A percentile compares a stretch with the other conserved stretches of the same genome.
Conservation (phyloP, 2,113 vertebrate genomes). For the Tylochromis polylepis region DNA sequence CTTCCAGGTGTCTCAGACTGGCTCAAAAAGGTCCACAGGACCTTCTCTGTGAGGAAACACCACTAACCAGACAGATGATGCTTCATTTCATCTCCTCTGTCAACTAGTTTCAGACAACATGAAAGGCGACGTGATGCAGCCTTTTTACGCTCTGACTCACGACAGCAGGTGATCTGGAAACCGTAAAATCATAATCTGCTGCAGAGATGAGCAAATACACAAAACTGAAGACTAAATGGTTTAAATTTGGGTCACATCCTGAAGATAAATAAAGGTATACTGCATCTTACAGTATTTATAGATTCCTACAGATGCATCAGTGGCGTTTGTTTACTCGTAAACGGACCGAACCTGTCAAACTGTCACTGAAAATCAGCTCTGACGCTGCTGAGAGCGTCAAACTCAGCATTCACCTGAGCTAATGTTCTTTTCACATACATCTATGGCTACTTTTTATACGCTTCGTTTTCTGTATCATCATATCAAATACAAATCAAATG, state of each 20-base stretch:
- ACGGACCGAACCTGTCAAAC: neutral
- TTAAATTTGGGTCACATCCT: neutral
- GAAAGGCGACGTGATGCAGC: neutral
- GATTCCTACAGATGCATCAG: neutral
- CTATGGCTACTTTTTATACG: neutral
- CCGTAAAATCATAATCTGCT: neutral
- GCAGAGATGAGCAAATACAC: neutral
- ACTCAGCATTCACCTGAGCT: neutral
- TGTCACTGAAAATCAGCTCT: neutral
- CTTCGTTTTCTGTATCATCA: fast-evolving
- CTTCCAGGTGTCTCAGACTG: neutral
- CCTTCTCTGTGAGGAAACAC: neutral
- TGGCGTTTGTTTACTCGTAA: neutral
- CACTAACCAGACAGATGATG: neutral
- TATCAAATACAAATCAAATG: neutral
- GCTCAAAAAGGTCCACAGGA: fast-evolving
- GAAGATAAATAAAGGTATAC: neutral
- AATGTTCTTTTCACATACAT: neutral
- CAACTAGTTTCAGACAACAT: neutral
- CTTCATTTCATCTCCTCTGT: neutral
- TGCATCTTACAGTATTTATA: neutral
- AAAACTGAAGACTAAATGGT: neutral
- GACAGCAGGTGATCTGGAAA: neutral
- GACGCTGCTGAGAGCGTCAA: neutral
- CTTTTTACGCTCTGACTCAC: neutral